Conservation (phyloP, 2,797 vertebrate species). For the Mormyrus proboscirostris region DNA sequence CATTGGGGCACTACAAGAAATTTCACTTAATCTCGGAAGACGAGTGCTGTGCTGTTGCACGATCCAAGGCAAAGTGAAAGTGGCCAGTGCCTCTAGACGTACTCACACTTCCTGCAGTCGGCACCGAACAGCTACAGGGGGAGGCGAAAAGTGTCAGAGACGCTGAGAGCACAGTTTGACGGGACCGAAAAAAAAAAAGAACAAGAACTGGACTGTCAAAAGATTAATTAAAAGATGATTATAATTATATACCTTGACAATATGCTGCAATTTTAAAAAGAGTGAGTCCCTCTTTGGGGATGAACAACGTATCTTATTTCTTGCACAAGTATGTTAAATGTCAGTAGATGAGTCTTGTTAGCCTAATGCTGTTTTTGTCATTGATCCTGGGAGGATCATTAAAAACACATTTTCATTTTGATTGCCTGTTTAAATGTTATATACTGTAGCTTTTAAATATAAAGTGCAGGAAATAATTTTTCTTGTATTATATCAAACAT, state of each 20-base stretch:
- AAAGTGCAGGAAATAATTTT: not conserved
- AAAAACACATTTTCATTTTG: not conserved
- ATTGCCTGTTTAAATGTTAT: not conserved
- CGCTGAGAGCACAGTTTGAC: too few species aligned
- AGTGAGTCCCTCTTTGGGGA: not conserved
- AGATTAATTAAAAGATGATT: not conserved
- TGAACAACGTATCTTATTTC: not conserved
- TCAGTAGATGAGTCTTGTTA: not conserved
- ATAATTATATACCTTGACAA: not conserved
- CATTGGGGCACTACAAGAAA: not conserved
- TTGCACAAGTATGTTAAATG: not conserved
- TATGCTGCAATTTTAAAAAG: not conserved
- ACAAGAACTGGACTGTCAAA: too few species aligned
- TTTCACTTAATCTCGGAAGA: not conserved
- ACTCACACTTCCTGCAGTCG: too few species aligned
- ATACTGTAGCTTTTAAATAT: not conserved
- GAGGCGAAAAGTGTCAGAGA: too few species aligned
- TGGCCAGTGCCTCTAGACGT: too few species aligned
- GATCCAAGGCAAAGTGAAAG: too few species aligned
- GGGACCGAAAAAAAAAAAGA: too few species aligned
- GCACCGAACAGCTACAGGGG: too few species aligned
- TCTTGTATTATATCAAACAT: not conserved
- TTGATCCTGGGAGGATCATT: not conserved
- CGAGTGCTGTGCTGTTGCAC: too few species aligned
- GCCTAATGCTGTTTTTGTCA: not conserved